Evolutionary conservation across 2,113 vertebrate species (phyloP), one percentile per base, ranked within the genome.

Genomic region (Oxyura jamaicensis): DNA sequence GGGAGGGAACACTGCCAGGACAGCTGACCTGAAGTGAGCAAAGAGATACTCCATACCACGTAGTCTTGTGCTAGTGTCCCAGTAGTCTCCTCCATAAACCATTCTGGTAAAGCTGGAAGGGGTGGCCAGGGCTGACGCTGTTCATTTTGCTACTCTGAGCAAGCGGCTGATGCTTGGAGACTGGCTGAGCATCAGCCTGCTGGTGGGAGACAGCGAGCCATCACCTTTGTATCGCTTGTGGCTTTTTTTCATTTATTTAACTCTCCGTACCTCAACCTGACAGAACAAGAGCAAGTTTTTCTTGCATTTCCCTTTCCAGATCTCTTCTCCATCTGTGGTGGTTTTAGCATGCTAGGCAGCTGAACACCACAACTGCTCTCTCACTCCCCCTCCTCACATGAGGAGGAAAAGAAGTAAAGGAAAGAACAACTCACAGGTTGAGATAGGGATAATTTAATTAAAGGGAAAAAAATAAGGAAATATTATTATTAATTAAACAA

Each of bases 191-290:
- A 31, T 75, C 11, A 22, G 39, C 26, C 52, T 83, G 53, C 53
- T 50, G 31, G 18, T 62, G 33, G 19, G 35, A 84, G 35, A 11
- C 41, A 14, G 29, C 9, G 13, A 52, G 33, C 4, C 48, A 63
- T 29, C 56, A 50, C 6, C 28, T 75, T 62, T 36, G 19, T 44
- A 20, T 28, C 50, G 17, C 20, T 48, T 67, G 9, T 29, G 2
- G 1, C 46, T 25, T 42, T 78, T 25, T 56, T 67, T 55, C 39
- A 3, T 10, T n/a, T 83, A 12, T 13, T 28, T 59, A 10, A 33
- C 17, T 44, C 8, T 46, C 52, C 58, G 31, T 29, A 46, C 79
- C 36, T 62, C 0, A 1, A 36, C 8, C 2, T 1, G 2, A 28
- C 67, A 63, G 56, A 62, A 7, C 19, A 10, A 88, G 11, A 80